Conservation (phyloP, 2,888 invertebrate genomes). For the Dasypolia templi region DNA sequence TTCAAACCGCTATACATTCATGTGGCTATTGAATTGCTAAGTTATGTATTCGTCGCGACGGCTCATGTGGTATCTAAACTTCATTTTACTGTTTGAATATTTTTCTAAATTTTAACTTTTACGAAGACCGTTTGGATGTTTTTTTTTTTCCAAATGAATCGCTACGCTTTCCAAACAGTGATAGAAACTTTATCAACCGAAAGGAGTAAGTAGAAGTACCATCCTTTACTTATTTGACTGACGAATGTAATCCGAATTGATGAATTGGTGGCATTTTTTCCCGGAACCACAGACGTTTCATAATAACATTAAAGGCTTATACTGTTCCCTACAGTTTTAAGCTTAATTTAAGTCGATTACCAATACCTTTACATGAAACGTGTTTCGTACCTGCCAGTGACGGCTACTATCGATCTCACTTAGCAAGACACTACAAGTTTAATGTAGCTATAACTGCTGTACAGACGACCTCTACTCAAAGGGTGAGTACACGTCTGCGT, state of each 20-base stretch:
- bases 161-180: too few relatives aligned
- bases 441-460: conserved; percentile 18
- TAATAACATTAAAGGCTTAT: conserved; percentile 1
- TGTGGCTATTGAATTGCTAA: conserved; percentile 46
- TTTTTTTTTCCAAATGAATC: too few relatives aligned
- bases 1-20: conserved; percentile 36
- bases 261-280: too few relatives aligned
- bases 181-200: too few relatives aligned
- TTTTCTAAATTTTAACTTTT: conserved; percentile 3
- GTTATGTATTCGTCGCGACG: conserved; percentile 18
- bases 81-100: conserved; percentile 17
- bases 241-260: too few relatives aligned
- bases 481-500: conserved; percentile 25
- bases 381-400: conserved; percentile 3
- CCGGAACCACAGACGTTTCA: neutral
- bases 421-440: conserved; percentile 9
- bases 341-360: neutral
- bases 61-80: conserved; percentile 26
- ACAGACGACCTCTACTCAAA: conserved; percentile 29
- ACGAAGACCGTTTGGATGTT: neutral
- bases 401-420: conserved; percentile 28
- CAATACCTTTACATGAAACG: conserved; percentile 2
- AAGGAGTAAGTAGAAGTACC: too few relatives aligned
- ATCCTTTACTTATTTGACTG: too few relatives aligned
- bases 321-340: neutral